Evolutionary conservation across 2,797 vertebrate species (phyloP), one percentile per base, ranked within the genome.

Genomic region (Basileuterus tristriatus): DNA sequence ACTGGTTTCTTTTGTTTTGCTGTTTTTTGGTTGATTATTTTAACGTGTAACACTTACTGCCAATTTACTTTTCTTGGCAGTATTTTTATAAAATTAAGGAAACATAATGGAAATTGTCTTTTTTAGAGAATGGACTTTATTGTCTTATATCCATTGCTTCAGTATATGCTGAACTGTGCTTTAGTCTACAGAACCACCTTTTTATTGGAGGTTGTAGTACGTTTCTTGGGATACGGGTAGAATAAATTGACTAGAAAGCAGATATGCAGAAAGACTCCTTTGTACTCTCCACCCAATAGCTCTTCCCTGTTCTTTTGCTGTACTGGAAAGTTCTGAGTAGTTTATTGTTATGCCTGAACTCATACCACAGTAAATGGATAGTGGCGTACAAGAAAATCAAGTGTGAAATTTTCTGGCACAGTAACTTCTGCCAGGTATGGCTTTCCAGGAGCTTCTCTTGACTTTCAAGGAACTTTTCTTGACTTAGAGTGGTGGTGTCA

Each of bases 1-100:
- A 12, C 10, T 10, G 22, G 46, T 1, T 24, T 58, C 0, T 29
- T 18, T 55, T 27, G 37, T 13, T 60, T 41, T 1, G 1, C 8
- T 56, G 8, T 29, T 18, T 44, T n/a, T 14, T 17, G 7, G 2
- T 59, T 62, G 2, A 8, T 65, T 53, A 11, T 30, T 80, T 70
- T 67, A 77, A 24, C 21, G 17, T 76, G 8, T 36, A 67, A 44
- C 3, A 6, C 11, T 79, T 85, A 70, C 13, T 62, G 19, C 14
- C 5, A 34, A 3, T 89, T 69, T 68, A 24, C 10, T 72, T 90
- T 4, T 3, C 41, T 75, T 62, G 11, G 6, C 43, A 16, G 7
- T 27, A 23, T 64, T 44, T 43, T 37, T 49, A 53, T 16, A n/a
- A 69, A 36, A 36, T 13, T 18, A 11, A 21, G 32, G 46, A 29